Evolutionary conservation across 2,113 vertebrate genomes (phyloP), one percentile per base, ranked within the genome.

Genomic region (Neoarius graeffei): DNA sequence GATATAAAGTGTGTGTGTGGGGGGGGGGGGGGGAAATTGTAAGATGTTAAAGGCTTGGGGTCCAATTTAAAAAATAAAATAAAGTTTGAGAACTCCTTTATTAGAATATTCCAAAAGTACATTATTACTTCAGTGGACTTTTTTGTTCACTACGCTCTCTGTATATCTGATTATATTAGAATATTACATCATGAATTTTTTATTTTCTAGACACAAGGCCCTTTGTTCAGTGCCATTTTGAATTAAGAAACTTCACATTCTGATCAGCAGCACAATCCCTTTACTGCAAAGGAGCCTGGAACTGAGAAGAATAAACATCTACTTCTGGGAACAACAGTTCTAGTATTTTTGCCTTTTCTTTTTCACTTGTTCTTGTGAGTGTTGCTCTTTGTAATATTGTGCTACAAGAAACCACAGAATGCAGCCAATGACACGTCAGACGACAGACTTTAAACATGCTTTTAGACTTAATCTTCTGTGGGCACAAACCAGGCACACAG

Each of bases 381-480:
- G 27, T 42, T 35, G 54, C 30, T 48, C 80, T 85, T 85, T 73
- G 25, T 73, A 85, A 73, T 27, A 57, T 84, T 56, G n/a, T 52
- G 74, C n/a, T 57, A 27, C 48, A 13, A 80, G 54, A 86, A 77
- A 86, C 56, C 74, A 56, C 62, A 48, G 71, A 69, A 59, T 81
- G 64, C 64, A 71, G 64, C 67, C 27, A 81, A 23, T 48, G 57
- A 86, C 62, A 69, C 19, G 60, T 80, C 74, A 86, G 73, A 50
- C 59, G 20, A 7, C 59, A 80, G 73, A 86, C 42, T 50, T 54
- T 79, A 86, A 54, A 42, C 60, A 86, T 67, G 27, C n/a, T 23
- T 35, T 86, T 17, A 69, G 77, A 54, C 76, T 42, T 59, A 57
- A 87, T 30, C 62, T 19, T 80, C 74, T 86, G 35, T 27, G 85